A percentile compares a stretch with the other conserved stretches of the same genome.
phyloP scores from a whole-genome alignment of 2,888 invertebrate genomes.

The Agonopterix alstromeriana region DNA sequence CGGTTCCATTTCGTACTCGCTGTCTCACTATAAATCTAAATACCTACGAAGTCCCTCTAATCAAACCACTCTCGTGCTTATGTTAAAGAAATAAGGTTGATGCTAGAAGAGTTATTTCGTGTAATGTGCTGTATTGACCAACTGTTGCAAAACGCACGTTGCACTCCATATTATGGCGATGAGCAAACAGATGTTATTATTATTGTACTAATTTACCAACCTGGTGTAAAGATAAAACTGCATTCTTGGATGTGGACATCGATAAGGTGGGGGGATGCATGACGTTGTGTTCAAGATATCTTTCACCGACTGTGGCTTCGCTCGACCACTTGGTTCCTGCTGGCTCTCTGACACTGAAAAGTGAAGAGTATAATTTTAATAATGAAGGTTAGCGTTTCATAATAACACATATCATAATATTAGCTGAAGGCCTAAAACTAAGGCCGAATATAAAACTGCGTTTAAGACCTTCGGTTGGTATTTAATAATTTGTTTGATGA shows the following conservation, averaged over 20 bases:
- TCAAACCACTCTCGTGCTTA: too few relatives aligned
- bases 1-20: constrained; percentile 2
- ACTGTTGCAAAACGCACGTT: not conserved
- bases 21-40: not conserved
- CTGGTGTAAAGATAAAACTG: constrained; percentile 89
- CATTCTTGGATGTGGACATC: constrained; percentile 89
- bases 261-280: constrained; percentile 87
- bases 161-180: not conserved
- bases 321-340: constrained; percentile 40
- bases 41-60: too few relatives aligned
- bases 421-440: too few relatives aligned
- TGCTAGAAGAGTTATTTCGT: too few relatives aligned
- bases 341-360: constrained; percentile 62
- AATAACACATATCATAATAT: too few relatives aligned
- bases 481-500: too few relatives aligned
- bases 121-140: not conserved
- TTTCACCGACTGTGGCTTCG: constrained; percentile 74
- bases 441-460: too few relatives aligned
- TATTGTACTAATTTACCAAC: constrained; percentile 36
- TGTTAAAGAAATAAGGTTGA: too few relatives aligned
- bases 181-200: not conserved
- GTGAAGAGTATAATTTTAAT: too few relatives aligned
- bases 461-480: too few relatives aligned
- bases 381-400: too few relatives aligned
- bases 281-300: constrained; percentile 88